Evolutionary conservation across 2,888 invertebrate species (phyloP).

Genomic region (Operophtera brumata): DNA sequence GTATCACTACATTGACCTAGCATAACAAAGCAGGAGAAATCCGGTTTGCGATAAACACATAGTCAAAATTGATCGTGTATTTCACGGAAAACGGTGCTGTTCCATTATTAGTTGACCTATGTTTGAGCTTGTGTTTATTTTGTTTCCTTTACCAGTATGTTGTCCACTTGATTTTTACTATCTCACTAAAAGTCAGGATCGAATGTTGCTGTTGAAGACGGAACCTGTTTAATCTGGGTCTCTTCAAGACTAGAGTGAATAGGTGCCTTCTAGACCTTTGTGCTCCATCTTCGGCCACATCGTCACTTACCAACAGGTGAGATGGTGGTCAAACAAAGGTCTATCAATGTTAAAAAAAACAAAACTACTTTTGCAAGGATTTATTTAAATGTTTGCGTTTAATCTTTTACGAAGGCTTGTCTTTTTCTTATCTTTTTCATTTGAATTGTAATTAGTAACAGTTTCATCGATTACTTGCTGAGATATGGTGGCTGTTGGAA

Average conservation of each 20-base stretch:
- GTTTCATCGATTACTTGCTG: slow-evolving; percentile 14
- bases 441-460: not conserved
- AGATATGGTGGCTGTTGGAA: slow-evolving; percentile 6
- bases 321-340: too few relatives aligned
- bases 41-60: not conserved
- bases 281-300: too few relatives aligned
- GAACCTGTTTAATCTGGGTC: too few relatives aligned
- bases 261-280: too few relatives aligned
- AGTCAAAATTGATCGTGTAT: slow-evolving; percentile 7
- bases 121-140: slow-evolving; percentile 29
- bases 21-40: slow-evolving; percentile 1
- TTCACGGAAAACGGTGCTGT: slow-evolving; percentile 33
- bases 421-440: not conserved
- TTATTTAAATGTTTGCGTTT: slow-evolving; percentile 19
- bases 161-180: slow-evolving; percentile 29
- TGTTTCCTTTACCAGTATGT: slow-evolving; percentile 30
- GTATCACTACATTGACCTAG: not conserved
- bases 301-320: too few relatives aligned
- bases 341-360: too few relatives aligned
- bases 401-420: slow-evolving; percentile 8
- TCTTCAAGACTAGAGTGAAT: too few relatives aligned
- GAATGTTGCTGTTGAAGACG: slow-evolving; percentile 14
- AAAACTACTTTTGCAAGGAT: slow-evolving; percentile 23
- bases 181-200: slow-evolving; percentile 20
- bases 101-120: slow-evolving; percentile 37